Conservation (phyloP, 2,888 invertebrate species). For the Omphaloscelis lunosa region DNA sequence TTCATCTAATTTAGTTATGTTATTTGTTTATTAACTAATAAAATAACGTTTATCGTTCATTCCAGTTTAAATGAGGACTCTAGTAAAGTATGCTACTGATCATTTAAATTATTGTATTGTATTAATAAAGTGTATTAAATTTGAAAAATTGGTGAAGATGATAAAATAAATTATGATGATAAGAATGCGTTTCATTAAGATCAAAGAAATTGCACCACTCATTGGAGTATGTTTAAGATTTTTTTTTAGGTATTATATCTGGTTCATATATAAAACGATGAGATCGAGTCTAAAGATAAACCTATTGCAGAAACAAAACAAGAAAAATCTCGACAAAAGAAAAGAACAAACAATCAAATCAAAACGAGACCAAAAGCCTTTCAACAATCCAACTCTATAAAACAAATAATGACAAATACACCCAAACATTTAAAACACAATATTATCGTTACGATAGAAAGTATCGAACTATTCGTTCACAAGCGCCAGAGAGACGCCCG, state of each 20-base stretch:
- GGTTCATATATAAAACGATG: too few relatives aligned
- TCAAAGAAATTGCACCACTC: neutral
- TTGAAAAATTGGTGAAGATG: conserved; percentile 90
- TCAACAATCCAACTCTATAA: conserved; percentile 29
- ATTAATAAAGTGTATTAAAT: conserved; percentile 89
- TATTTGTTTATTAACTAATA: conserved; percentile 88
- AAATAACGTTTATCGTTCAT: conserved; percentile 90
- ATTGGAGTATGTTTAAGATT: neutral
- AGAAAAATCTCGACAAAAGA: neutral
- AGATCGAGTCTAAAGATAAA: neutral
- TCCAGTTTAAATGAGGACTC: conserved; percentile 90
- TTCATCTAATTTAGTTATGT: conserved; percentile 86
- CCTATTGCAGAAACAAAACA: neutral
- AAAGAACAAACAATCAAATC: conserved; percentile 19
- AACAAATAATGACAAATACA: conserved; percentile 52
- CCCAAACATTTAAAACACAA: conserved; percentile 60
- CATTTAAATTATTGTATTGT: conserved; percentile 91
- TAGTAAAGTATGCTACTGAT: conserved; percentile 88
- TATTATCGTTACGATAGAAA: conserved; percentile 67
- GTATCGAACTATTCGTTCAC: conserved; percentile 71
- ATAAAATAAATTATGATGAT: conserved; percentile 90
- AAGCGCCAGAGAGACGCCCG: conserved; percentile 89
- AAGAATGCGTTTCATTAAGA: conserved; percentile 75
- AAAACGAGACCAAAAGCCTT: conserved; percentile 26
- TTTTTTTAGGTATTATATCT: too few relatives aligned